phyloP scores from a whole-genome alignment of 2,797 vertebrate species.

The Aselliscus stoliczkanus region DNA sequence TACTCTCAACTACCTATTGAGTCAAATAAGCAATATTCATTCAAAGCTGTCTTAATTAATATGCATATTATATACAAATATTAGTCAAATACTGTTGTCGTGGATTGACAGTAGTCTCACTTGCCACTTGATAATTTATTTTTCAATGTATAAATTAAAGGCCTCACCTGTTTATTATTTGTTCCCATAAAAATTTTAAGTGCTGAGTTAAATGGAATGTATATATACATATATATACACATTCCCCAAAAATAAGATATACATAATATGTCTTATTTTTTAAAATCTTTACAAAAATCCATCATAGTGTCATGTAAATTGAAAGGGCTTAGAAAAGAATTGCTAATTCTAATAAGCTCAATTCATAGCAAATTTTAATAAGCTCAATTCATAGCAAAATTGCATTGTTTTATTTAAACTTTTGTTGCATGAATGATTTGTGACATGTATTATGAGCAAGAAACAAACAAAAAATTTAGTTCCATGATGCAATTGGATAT shows the following conservation, averaged over 20 bases:
- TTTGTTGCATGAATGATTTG: neutral
- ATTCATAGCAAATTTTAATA: neutral
- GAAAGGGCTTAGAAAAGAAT: neutral
- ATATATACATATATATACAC: neutral
- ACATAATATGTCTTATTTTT: too few relatives aligned
- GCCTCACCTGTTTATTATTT: neutral
- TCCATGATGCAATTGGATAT: neutral
- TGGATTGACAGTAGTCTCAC: neutral
- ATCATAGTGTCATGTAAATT: neutral
- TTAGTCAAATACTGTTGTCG: neutral
- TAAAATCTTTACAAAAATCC: neutral
- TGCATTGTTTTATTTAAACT: neutral
- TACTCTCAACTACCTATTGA: neutral
- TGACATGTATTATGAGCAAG: neutral
- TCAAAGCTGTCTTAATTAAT: neutral
- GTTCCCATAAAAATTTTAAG: neutral
- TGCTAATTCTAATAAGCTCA: neutral
- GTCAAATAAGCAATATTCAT: neutral
- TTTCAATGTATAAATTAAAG: neutral
- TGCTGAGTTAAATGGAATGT: neutral
- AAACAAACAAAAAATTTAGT: neutral
- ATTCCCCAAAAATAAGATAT: too few relatives aligned
- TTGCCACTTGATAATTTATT: neutral
- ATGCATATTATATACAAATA: neutral
- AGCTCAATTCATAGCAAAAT: neutral